phyloP scores from a whole-genome alignment of 2,888 invertebrate species.

The Oscheius onirici region DNA sequence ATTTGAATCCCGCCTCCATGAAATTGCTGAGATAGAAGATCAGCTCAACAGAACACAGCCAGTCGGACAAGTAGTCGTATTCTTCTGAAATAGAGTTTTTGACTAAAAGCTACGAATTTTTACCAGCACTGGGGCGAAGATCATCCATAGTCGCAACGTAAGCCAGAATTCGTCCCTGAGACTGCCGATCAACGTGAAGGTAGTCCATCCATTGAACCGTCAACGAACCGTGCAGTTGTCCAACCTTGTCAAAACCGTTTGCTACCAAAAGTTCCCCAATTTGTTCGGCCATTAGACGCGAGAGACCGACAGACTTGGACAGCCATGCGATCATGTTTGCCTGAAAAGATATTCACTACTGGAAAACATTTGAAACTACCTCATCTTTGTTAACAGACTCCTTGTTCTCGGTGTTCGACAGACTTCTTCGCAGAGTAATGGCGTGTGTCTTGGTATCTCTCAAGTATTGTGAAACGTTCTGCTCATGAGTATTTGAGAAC shows the following conservation, averaged over 20 bases:
- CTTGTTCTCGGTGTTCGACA: conserved; percentile 4
- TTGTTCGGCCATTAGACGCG: conserved; percentile 32
- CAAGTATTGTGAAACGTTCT: conserved; percentile 56
- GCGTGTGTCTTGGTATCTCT: conserved; percentile 58
- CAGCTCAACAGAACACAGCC: conserved; percentile 61
- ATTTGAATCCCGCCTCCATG: conserved; percentile 56
- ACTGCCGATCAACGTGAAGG: conserved; percentile 16
- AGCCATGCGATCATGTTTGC: conserved; percentile 13
- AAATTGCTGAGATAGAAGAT: conserved; percentile 64
- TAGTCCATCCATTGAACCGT: conserved; percentile 20
- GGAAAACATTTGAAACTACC: background rate
- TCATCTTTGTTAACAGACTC: conserved; percentile 7
- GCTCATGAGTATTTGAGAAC: conserved; percentile 53
- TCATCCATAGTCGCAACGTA: conserved; percentile 39
- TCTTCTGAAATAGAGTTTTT: conserved; percentile 31
- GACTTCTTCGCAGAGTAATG: conserved; percentile 3
- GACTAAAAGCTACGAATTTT: background rate
- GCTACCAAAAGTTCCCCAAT: conserved; percentile 39
- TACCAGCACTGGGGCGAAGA: conserved; percentile 30
- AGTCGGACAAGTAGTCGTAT: conserved; percentile 64
- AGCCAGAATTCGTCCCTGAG: conserved; percentile 29
- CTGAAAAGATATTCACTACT: background rate
- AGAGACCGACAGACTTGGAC: conserved; percentile 14
- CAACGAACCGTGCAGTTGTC: conserved; percentile 34
- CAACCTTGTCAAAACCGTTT: conserved; percentile 40